phyloP scores from a whole-genome alignment of 2,113 vertebrate species.

The Oreochromis spilurus region DNA sequence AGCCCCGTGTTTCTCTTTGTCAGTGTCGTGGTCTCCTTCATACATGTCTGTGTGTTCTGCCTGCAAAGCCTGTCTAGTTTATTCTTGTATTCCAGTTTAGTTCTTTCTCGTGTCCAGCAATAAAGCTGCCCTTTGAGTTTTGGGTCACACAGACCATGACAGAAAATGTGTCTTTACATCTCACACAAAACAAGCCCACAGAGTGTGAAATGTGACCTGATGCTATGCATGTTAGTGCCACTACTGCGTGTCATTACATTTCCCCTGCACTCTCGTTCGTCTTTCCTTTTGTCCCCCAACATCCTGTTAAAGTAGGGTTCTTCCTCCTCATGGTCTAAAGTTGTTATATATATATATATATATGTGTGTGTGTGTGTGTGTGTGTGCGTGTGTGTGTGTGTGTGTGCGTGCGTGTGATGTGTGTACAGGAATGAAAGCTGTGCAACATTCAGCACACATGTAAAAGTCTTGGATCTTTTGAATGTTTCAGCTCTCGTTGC shows the following conservation, averaged over 20 bases:
- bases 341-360: background rate
- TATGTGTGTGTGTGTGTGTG: no score
- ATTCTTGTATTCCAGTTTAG: background rate
- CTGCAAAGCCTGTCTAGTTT: background rate
- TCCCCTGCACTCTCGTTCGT: background rate
- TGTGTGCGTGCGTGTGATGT: rapidly evolving
- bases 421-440: background rate
- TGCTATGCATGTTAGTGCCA: background rate
- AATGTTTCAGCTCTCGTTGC: background rate
- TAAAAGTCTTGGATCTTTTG: background rate
- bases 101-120: background rate
- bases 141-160: background rate
- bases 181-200: background rate
- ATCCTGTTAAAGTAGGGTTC: background rate
- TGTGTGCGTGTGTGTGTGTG: rapidly evolving
- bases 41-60: background rate
- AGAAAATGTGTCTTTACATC: background rate
- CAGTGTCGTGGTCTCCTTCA: background rate
- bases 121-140: background rate
- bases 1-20: background rate
- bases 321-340: background rate
- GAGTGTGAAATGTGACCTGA: background rate
- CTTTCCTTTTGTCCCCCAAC: background rate
- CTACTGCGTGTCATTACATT: background rate
- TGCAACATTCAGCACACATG: rapidly evolving